Percentiles rank a stretch among this genome's conserved stretches.
Conservation (phyloP, 2,113 vertebrate species). For the Atrichornis clamosus region DNA sequence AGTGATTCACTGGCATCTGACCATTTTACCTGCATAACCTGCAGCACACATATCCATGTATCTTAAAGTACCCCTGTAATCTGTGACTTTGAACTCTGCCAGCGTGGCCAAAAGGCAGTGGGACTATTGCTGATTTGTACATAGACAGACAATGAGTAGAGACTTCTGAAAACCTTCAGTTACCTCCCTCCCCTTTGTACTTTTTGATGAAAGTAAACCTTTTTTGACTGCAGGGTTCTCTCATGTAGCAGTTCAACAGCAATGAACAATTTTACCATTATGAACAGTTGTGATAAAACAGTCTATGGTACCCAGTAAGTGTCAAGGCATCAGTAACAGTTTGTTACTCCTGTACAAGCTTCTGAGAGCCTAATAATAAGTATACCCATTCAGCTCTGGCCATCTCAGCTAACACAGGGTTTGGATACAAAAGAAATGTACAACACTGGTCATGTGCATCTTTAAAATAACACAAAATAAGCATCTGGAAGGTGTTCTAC, state of each 20-base stretch:
- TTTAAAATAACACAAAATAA: background rate
- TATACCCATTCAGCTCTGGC: background rate
- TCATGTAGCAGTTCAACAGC: background rate
- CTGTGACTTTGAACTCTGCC: background rate
- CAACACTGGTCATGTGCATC: accelerated
- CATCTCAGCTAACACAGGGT: background rate
- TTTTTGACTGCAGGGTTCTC: background rate
- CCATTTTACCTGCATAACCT: background rate
- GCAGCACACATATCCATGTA: background rate
- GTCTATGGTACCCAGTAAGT: accelerated
- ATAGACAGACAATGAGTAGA: background rate
- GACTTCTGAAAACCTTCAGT: background rate
- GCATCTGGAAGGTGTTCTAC: background rate
- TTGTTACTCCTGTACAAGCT: background rate
- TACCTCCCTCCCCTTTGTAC: background rate
- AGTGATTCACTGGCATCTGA: background rate
- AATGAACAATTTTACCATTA: background rate
- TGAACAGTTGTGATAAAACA: background rate
- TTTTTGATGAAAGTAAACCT: background rate
- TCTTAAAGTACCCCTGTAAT: background rate
- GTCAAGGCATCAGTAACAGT: background rate
- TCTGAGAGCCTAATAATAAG: background rate
- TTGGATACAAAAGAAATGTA: background rate
- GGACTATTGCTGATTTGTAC: background rate
- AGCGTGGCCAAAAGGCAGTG: background rate